phyloP scores from a whole-genome alignment of 2,113 vertebrate species.

The Otis tarda region DNA sequence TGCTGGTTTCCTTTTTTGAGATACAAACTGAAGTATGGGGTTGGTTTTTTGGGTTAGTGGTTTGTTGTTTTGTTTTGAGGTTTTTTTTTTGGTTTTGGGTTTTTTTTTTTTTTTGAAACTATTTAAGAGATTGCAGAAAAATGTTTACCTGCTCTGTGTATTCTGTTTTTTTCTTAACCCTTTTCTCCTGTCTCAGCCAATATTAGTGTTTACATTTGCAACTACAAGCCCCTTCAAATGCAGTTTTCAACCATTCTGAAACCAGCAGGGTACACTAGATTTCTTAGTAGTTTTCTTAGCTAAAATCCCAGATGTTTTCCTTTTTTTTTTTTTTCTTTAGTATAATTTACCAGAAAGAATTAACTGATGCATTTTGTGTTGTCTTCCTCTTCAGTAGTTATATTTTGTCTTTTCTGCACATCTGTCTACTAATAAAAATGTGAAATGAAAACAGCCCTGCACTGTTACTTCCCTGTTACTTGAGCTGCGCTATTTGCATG shows the following conservation, averaged over 20 bases:
- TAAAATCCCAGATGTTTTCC: conserved; percentile 60
- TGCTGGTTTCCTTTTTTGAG: conserved; percentile 66
- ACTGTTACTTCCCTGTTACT: conserved; percentile 51
- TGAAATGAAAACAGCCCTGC: conserved; percentile 72
- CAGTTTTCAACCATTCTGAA: conserved; percentile 78
- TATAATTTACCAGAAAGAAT: conserved; percentile 77
- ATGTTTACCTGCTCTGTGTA: conserved; percentile 51
- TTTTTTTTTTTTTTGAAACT: not conserved
- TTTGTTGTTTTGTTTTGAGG: conserved; percentile 24
- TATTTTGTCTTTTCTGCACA: conserved; percentile 82
- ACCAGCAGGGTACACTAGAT: conserved; percentile 75
- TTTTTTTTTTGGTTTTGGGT: conserved; percentile 38
- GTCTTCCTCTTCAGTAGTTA: conserved; percentile 74
- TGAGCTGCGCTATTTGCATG: not conserved
- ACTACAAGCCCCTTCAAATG: conserved; percentile 58
- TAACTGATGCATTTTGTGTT: conserved; percentile 79
- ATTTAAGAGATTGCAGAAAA: conserved; percentile 59
- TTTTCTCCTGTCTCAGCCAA: conserved; percentile 19
- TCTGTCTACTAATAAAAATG: conserved; percentile 85
- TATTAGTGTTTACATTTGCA: conserved; percentile 73
- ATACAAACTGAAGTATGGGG: conserved; percentile 7
- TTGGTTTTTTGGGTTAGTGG: not conserved
- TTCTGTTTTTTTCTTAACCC: conserved; percentile 1
- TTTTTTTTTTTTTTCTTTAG: conserved; percentile 40
- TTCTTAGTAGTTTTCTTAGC: conserved; percentile 75